phyloP scores from a whole-genome alignment of 2,888 invertebrate species.

The Leistus spinibarbis region DNA sequence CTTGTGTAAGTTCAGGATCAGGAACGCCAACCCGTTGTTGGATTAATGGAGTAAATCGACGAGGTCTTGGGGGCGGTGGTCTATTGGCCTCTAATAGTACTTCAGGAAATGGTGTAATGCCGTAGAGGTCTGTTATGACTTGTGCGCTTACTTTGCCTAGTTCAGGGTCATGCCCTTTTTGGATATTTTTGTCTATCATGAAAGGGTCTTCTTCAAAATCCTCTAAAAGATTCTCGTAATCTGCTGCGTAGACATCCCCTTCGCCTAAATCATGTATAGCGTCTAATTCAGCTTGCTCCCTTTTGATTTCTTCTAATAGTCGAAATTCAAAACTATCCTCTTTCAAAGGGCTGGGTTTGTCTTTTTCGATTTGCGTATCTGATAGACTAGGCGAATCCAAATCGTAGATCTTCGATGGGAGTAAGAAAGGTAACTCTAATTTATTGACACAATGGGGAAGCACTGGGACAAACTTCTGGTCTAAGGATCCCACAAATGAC shows the following conservation, averaged over 20 bases:
- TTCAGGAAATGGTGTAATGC: constrained; percentile 47
- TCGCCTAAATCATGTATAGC: constrained; percentile 41
- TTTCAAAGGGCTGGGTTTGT: constrained; percentile 43
- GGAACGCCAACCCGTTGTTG: constrained; percentile 18
- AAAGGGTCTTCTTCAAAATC: background rate
- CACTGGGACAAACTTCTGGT: constrained; percentile 47
- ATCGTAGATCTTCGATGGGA: constrained; percentile 49
- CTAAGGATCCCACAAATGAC: constrained; percentile 52
- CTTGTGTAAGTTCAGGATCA: constrained; percentile 49
- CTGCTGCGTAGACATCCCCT: background rate
- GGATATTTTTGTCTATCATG: background rate
- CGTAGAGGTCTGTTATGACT: constrained; percentile 21
- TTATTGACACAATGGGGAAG: constrained; percentile 45
- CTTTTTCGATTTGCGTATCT: constrained; percentile 59
- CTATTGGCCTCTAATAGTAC: constrained; percentile 55
- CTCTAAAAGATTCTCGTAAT: background rate
- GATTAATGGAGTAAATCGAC: background rate
- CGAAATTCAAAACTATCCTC: constrained; percentile 47
- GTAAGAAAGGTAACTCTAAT: constrained; percentile 41
- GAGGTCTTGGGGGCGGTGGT: background rate
- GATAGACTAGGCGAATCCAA: constrained; percentile 67
- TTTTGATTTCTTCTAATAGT: constrained; percentile 52
- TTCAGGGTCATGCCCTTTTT: background rate
- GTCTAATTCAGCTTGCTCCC: constrained; percentile 52
- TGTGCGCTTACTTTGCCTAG: background rate